Percentiles rank a stretch among this genome's conserved stretches.
phyloP scores from a whole-genome alignment of 2,797 vertebrate species.

The Oophaga sylvatica region DNA sequence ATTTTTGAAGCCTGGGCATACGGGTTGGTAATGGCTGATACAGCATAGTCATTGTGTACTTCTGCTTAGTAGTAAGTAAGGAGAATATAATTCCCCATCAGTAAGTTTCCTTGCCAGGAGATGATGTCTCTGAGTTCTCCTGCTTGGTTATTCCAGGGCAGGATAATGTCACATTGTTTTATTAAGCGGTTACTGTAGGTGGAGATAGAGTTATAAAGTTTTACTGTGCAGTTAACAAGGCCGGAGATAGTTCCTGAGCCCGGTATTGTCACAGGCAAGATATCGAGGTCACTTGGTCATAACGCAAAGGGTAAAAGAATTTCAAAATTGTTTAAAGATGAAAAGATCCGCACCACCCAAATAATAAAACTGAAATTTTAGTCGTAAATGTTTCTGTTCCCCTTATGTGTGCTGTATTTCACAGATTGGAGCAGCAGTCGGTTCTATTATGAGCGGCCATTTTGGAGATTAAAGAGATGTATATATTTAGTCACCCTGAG shows the following conservation, averaged over 20 bases:
- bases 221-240: constrained; percentile 25
- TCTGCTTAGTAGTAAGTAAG: background rate
- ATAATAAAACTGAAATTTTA: background rate
- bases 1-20: too few relatives aligned
- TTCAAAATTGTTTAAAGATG: background rate
- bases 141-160: constrained; percentile 16
- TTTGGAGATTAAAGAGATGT: background rate
- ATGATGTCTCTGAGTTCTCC: constrained; percentile 1
- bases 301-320: constrained; percentile 13
- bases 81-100: constrained; percentile 9
- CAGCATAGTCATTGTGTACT: background rate
- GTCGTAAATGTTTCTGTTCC: background rate
- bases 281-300: constrained; percentile 7
- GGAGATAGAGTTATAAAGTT: constrained; percentile 33
- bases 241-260: constrained; percentile 3
- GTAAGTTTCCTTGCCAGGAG: constrained; percentile 2
- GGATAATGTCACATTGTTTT: constrained; percentile 32
- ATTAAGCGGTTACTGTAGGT: constrained; percentile 16
- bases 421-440: background rate
- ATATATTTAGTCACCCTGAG: background rate
- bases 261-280: background rate
- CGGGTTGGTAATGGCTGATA: too few relatives aligned
- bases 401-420: background rate
- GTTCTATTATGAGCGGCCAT: background rate
- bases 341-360: background rate